These are phyloP conservation scores for Opisthograptis luteolata DNA, from an alignment of 2,888 invertebrate genomes.

Conservation along the genomic window DNA sequence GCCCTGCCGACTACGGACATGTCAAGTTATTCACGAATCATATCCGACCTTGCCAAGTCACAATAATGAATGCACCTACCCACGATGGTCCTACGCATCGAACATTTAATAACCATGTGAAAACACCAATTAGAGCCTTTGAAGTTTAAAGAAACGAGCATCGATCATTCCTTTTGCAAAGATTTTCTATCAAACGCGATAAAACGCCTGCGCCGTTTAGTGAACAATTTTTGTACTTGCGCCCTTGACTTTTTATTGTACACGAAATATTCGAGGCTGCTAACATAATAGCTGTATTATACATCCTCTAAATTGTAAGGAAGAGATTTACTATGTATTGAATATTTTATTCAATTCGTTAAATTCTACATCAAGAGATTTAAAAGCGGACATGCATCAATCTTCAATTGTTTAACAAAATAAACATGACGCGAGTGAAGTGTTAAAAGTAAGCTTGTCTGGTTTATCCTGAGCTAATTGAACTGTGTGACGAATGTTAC, in stretches of 20 bases:
- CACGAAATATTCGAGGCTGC: slow-evolving; percentile 55
- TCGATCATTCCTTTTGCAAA: slow-evolving; percentile 36
- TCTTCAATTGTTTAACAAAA: slow-evolving; percentile 7
- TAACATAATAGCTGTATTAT: slow-evolving; percentile 56
- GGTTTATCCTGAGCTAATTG: no score
- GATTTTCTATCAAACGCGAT: slow-evolving; percentile 24
- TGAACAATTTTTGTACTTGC: slow-evolving; percentile 60
- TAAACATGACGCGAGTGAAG: slow-evolving; percentile 12
- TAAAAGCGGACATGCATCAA: slow-evolving; percentile 21
- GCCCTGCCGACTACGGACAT: slow-evolving; percentile 34
- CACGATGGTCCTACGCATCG: slow-evolving; percentile 40
- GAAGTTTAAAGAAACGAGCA: slow-evolving; percentile 44
- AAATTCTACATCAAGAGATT: slow-evolving; percentile 25
- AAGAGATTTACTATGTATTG: slow-evolving; percentile 44
- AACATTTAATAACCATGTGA: slow-evolving; percentile 42
- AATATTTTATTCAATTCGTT: slow-evolving; percentile 39
- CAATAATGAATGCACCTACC: slow-evolving; percentile 34
- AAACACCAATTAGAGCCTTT: slow-evolving; percentile 53
- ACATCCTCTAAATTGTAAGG: slow-evolving; percentile 51
- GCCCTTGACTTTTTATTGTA: slow-evolving; percentile 71
- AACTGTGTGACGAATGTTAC: no score
- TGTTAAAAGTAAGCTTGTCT: no score
- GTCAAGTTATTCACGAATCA: slow-evolving; percentile 42
- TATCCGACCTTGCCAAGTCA: slow-evolving; percentile 43
- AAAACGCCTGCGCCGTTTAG: slow-evolving; percentile 43